Percentiles rank a stretch among this genome's conserved stretches.
phyloP scores from a whole-genome alignment of 2,888 invertebrate genomes.

The Papilio gigon region DNA sequence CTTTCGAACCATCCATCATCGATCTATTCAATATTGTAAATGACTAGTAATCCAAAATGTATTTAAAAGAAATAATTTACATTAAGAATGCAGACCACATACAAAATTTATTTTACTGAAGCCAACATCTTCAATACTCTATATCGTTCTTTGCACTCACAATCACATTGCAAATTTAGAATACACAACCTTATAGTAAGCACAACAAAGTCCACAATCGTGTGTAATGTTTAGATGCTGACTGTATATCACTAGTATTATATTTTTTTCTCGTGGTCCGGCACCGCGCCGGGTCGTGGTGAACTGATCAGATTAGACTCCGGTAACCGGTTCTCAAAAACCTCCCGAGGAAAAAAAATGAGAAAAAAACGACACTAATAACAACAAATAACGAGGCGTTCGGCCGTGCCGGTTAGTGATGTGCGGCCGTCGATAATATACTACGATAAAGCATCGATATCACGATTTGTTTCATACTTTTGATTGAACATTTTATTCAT shows the following conservation, averaged over 20 bases:
- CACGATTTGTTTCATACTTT: slow-evolving; percentile 22
- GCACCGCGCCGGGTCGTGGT: slow-evolving; percentile 65
- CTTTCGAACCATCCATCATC: not conserved
- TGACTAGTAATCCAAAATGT: not conserved
- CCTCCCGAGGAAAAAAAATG: slow-evolving; percentile 69
- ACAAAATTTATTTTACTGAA: slow-evolving; percentile 14
- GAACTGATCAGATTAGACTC: slow-evolving; percentile 77
- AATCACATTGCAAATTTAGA: not conserved
- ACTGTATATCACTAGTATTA: slow-evolving; percentile 52
- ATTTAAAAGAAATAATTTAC: slow-evolving; percentile 20
- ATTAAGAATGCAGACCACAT: slow-evolving; percentile 32
- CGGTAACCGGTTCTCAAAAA: slow-evolving; percentile 77
- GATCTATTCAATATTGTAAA: not conserved
- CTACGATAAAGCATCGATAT: slow-evolving; percentile 48
- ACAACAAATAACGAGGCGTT: slow-evolving; percentile 81
- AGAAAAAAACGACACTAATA: slow-evolving; percentile 76
- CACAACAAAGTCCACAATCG: not conserved
- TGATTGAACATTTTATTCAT: slow-evolving; percentile 37
- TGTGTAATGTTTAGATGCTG: slow-evolving; percentile 29
- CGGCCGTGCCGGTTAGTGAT: slow-evolving; percentile 57
- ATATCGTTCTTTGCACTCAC: slow-evolving; percentile 35
- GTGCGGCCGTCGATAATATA: slow-evolving; percentile 54
- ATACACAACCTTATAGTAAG: slow-evolving; percentile 7
- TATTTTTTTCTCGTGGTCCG: slow-evolving; percentile 52
- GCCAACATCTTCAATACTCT: slow-evolving; percentile 20